Base-by-base conservation (phyloP, 2,888 invertebrate genomes). In the Perdita meconis region DNA sequence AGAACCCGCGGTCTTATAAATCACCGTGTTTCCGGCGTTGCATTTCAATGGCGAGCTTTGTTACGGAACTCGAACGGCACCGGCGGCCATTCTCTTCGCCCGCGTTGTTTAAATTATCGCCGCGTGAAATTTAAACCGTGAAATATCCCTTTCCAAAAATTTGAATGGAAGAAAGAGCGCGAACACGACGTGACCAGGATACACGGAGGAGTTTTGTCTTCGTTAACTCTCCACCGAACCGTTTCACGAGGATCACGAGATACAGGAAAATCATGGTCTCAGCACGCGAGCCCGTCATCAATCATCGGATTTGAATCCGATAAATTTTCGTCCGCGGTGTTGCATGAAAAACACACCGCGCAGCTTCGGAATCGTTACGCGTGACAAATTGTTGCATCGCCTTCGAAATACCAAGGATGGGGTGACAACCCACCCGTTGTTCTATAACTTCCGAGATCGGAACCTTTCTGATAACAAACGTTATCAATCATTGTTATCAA, bases 221-320 rank as follows among this genome's bases (percentile, higher is more conserved):
- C 26, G 38, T 60, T 72, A 53, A 55, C 26, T 38, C 10, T 26
- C 44, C 24, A 10, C 13, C 42, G 10, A 36, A 12, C 24, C 5
- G 55, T 53, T 71, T 19, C 10, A 12, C 38, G 24, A 65, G 55
- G 44, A 19, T 44, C 30, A 56, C 16, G 16, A 34, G 40, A 50
- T 22, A 69, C 10, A 1, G 47, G 22, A 34, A 34, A 56, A 51
- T 63, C 61, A 26, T n/a, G n/a, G 40, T 26, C 12, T 16, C 19
- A 5, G 26, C 73, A 57, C 42, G 63, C 70, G 36, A 70, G 2
- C 34, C 10, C 12, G 6, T 42, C 63, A 36, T 74, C 73, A 34
- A 63, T 74, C 74, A 70, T 63, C 51, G 13, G 63, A 63, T 57
- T 57, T 50, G 56, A 70, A 70, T 44, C 36, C 51, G n/a, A 70